Percentiles rank a stretch among this genome's conserved stretches.
phyloP scores from a whole-genome alignment of 2,888 invertebrate genomes.

The Danaus chrysippus region DNA sequence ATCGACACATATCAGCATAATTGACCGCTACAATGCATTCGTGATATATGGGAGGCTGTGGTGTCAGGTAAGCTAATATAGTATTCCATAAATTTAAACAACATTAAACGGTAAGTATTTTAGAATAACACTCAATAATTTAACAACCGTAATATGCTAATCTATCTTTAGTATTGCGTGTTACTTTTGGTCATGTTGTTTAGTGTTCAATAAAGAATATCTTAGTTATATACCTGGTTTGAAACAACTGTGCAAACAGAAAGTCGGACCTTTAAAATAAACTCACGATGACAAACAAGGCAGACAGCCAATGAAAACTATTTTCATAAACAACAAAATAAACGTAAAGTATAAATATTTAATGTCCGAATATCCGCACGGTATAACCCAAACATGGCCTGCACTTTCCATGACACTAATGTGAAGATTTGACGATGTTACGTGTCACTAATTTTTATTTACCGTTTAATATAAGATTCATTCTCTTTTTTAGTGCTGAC shows the following conservation, averaged over 20 bases:
- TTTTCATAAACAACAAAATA: conserved; percentile 39
- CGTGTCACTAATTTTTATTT: neutral
- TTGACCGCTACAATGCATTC: neutral
- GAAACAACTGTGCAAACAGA: conserved; percentile 33
- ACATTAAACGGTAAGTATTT: neutral
- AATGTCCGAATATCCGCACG: conserved; percentile 23
- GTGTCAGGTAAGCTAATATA: neutral
- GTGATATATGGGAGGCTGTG: neutral
- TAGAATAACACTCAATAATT: too few relatives aligned
- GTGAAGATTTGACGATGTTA: neutral
- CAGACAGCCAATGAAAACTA: conserved; percentile 43
- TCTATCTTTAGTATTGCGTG: too few relatives aligned
- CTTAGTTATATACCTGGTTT: conserved; percentile 5
- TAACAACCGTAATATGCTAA: too few relatives aligned
- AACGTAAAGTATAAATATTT: conserved; percentile 37
- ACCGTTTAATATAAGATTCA: conserved; percentile 1
- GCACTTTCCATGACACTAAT: conserved; percentile 20
- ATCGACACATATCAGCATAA: neutral
- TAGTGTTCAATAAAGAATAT: neutral
- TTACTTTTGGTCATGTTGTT: neutral
- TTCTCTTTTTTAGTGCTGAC: neutral
- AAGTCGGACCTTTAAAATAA: conserved; percentile 22
- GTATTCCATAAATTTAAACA: neutral
- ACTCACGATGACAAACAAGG: conserved; percentile 28
- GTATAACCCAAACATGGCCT: conserved; percentile 35